Evolutionary conservation across 2,888 invertebrate genomes (phyloP).

Genomic region (Platycheirus albimanus): DNA sequence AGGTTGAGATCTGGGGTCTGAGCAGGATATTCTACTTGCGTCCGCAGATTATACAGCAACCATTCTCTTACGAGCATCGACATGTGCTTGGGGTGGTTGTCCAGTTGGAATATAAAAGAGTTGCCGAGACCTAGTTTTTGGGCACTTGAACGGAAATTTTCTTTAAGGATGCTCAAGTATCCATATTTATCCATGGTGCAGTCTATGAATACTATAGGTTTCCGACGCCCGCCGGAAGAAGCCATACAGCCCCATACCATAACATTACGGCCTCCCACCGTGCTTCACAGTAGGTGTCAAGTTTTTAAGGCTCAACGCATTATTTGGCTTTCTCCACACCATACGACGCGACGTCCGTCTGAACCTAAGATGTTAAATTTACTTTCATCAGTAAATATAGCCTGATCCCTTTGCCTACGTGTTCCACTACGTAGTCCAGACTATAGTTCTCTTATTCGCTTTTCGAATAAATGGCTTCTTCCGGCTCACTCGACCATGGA

Average conservation of each 20-base stretch:
- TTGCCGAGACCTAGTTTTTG: background rate
- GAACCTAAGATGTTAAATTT: too few relatives aligned
- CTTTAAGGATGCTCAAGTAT: background rate
- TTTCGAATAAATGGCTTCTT: constrained; percentile 14
- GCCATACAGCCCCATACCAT: background rate
- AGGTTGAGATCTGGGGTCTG: too few relatives aligned
- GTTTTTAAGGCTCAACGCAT: background rate
- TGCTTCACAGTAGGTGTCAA: background rate
- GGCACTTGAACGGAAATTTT: background rate
- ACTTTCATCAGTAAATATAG: too few relatives aligned
- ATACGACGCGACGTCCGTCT: too few relatives aligned
- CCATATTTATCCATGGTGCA: background rate
- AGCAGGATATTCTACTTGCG: too few relatives aligned
- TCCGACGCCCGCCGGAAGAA: background rate
- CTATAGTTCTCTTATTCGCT: constrained; percentile 4
- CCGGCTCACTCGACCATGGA: background rate
- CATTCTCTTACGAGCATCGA: constrained; percentile 45
- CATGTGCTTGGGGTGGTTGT: constrained; percentile 27
- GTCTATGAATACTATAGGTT: background rate
- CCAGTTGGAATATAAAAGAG: constrained; percentile 6
- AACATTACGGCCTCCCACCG: background rate
- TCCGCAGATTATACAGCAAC: constrained; percentile 36
- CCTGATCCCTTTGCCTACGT: too few relatives aligned
- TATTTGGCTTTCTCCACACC: constrained; percentile 15
- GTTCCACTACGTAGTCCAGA: constrained; percentile 1